Conservation (phyloP, 1,140 invertebrate genomes). For the Varroa destructor region DNA sequence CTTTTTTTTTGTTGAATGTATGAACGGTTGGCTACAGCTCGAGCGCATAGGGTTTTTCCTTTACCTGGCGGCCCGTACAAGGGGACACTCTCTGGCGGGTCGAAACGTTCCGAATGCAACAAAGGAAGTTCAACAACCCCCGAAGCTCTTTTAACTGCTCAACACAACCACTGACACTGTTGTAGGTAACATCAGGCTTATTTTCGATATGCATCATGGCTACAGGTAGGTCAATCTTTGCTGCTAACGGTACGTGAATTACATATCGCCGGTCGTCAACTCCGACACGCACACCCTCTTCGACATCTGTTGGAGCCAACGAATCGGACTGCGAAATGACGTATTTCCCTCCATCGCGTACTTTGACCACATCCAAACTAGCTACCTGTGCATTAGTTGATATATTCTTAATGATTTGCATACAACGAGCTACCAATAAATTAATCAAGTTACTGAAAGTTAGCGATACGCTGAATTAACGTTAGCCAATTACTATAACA, state of each 20-base stretch:
- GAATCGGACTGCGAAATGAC: conserved; percentile 47
- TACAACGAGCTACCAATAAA: conserved; percentile 40
- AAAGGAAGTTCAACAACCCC: conserved; percentile 31
- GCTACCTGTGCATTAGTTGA: conserved; percentile 42
- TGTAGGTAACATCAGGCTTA: conserved; percentile 32
- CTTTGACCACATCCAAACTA: conserved; percentile 49
- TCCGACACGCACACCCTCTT: conserved; percentile 50
- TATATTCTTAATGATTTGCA: conserved; percentile 42
- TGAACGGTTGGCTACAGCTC: conserved; percentile 50
- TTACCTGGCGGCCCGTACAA: conserved; percentile 69
- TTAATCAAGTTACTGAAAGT: too few species aligned
- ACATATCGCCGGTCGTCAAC: conserved; percentile 30
- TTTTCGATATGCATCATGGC: conserved; percentile 32
- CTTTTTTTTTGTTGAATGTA: too few species aligned
- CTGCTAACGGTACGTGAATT: conserved; percentile 30
- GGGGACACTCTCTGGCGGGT: conserved; percentile 50
- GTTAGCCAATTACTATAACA: too few species aligned
- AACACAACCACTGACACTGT: conserved; percentile 32
- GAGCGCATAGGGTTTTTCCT: conserved; percentile 68
- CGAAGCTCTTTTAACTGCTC: conserved; percentile 31
- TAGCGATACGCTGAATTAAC: too few species aligned
- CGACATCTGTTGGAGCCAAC: conserved; percentile 49
- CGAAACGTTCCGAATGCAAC: conserved; percentile 37
- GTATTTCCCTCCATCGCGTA: conserved; percentile 51
- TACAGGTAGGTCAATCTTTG: conserved; percentile 30